Evolutionary conservation across 2,113 vertebrate species (phyloP).

Genomic region (Regulus satrapa): DNA sequence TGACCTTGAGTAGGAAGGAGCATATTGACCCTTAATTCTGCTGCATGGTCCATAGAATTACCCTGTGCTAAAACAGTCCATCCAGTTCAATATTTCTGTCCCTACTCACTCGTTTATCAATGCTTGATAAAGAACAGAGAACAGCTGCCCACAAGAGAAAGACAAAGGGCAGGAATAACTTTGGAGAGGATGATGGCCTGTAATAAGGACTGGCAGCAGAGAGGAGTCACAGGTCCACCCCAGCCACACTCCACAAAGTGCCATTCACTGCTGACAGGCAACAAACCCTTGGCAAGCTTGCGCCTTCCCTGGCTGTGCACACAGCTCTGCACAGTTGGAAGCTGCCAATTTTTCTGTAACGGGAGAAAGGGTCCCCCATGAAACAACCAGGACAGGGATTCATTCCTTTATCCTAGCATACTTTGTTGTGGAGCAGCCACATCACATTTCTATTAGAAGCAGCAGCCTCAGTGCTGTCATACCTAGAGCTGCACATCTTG

Average conservation of each 20-base stretch:
- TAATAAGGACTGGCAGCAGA: not conserved
- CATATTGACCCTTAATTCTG: not conserved
- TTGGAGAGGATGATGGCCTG: not conserved
- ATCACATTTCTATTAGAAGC: not conserved
- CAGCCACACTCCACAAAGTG: not conserved
- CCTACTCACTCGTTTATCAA: not conserved
- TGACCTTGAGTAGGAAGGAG: not conserved
- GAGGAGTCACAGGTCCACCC: not conserved
- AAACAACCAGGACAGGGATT: not conserved
- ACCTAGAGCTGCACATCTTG: rapidly evolving
- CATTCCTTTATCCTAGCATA: not conserved
- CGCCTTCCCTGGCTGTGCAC: not conserved
- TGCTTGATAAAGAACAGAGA: not conserved
- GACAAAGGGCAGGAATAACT: not conserved
- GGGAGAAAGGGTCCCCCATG: not conserved
- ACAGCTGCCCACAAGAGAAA: not conserved
- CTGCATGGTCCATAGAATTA: not conserved
- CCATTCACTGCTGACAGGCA: not conserved
- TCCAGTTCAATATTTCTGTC: not conserved
- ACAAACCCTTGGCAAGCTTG: not conserved
- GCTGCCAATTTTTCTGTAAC: not conserved
- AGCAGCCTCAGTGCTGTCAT: not conserved
- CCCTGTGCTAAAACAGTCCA: not conserved
- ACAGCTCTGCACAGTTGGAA: not conserved
- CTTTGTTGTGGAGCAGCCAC: not conserved